These are phyloP conservation scores for Epinephelus malabaricus DNA, from an alignment of 2,797 vertebrate species.

Conservation along the genomic window DNA sequence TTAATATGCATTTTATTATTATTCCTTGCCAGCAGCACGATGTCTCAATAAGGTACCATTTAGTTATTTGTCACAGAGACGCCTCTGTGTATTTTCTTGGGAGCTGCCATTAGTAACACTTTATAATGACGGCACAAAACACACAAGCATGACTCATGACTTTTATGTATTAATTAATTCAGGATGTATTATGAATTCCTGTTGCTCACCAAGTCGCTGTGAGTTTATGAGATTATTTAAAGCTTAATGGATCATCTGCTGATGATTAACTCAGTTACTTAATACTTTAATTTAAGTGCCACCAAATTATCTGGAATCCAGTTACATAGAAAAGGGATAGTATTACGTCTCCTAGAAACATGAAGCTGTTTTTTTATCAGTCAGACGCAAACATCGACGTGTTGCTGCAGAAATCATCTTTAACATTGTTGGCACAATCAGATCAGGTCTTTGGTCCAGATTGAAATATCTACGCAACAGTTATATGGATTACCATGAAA, in stretches of 20 bases:
- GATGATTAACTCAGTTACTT: conserved; percentile 2
- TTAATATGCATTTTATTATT: conserved; percentile 69
- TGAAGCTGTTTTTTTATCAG: not conserved
- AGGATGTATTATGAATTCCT: conserved; percentile 8
- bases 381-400: too few species aligned
- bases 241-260: conserved; percentile 9
- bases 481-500: too few species aligned
- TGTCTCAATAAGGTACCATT: conserved; percentile 51
- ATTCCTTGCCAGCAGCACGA: conserved; percentile 33
- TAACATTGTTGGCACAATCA: too few species aligned
- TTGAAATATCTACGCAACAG: too few species aligned
- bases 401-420: too few species aligned
- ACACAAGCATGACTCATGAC: not conserved
- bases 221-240: conserved; percentile 2
- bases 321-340: not conserved
- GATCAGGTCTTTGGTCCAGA: too few species aligned
- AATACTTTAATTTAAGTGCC: not conserved
- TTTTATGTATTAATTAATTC: conserved; percentile 15
- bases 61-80: conserved; percentile 34
- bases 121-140: conserved; percentile 45
- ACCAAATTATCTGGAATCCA: not conserved
- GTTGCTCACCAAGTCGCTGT: not conserved
- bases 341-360: not conserved
- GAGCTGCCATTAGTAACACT: conserved; percentile 35
- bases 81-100: conserved; percentile 26